phyloP scores from a whole-genome alignment of 2,113 vertebrate genomes.

The Corythornis madagascariensis region DNA sequence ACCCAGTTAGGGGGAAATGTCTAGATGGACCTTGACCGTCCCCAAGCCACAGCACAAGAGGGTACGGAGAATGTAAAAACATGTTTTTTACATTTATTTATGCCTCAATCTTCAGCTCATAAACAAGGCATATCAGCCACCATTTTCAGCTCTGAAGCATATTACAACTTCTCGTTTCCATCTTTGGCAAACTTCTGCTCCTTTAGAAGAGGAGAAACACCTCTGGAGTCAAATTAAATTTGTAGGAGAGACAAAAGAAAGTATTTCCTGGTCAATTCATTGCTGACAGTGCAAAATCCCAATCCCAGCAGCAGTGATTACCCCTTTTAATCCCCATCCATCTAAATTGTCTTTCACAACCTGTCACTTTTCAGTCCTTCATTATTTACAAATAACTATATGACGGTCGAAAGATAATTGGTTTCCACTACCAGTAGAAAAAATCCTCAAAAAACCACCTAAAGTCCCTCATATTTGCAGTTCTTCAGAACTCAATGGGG shows the following conservation, averaged over 20 bases:
- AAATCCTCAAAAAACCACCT: not conserved
- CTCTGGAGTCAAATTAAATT: not conserved
- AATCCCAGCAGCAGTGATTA: not conserved
- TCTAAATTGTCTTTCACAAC: not conserved
- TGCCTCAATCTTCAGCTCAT: not conserved
- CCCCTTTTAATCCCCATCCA: not conserved
- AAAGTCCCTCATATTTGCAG: not conserved
- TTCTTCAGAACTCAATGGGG: not conserved
- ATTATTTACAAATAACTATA: not conserved
- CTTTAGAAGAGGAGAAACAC: not conserved
- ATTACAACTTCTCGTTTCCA: not conserved
- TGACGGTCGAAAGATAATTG: not conserved
- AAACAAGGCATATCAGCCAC: not conserved
- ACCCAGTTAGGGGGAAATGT: not conserved
- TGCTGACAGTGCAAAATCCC: not conserved
- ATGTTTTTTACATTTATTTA: not conserved
- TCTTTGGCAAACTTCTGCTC: not conserved
- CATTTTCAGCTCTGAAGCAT: not conserved
- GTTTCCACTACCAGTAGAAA: not conserved
- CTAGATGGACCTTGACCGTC: not conserved
- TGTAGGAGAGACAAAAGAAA: not conserved
- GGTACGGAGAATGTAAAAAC: not conserved
- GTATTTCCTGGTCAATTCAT: not conserved
- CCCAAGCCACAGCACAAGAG: not conserved
- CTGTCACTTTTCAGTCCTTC: not conserved